Base-by-base conservation (phyloP, 2,888 invertebrate genomes). In the Balanococcus diminutus region DNA sequence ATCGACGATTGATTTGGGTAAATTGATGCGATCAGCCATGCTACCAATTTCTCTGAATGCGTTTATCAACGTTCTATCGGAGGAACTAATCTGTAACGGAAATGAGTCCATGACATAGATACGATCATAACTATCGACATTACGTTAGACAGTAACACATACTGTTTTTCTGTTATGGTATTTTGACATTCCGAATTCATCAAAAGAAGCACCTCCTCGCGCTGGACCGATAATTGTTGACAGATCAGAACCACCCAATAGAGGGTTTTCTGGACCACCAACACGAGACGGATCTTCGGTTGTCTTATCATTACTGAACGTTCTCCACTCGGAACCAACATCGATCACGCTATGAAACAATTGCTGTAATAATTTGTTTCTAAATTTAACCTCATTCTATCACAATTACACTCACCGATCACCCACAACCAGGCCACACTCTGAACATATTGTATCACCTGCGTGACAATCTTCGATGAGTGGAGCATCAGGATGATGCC, bases 261-360 rank as follows among this genome's bases (percentile, higher is more conserved):
- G 91, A 0, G 98, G 97, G 91, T 99, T 99, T 91, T 99, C 99
- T 0, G 99, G 97, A 0, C 98, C 98, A 92, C 99, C 99, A 87
- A 99, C 99, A 95, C 99, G 98, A 91, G 98, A 98, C 4, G 99
- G 98, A 91, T 99, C 99, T 0, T 96, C 96, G 32, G 79, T 31
- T 85, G 95, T 94, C 89, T 98, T 98, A 90, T 99, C 99, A 90
- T 99, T 99, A 89, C 98, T 98, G 91, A 99, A 99, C 87, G 99
- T 99, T 90, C 99, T 93, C 99, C 99, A 99, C 91, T 99, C 99
- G 3, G 99, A 98, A 46, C 99, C 98, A n/a, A 99, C 99, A 91
- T 99, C 99, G 88, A 99, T 98, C 0, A 99, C 98, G 90, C 98
- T 97, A 90, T n/a, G 88, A 86, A 39, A 25, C 42, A 61, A 56